Evolutionary conservation across 2,888 invertebrate species (phyloP).

Genomic region (Hirtodrosophila histrioides): DNA sequence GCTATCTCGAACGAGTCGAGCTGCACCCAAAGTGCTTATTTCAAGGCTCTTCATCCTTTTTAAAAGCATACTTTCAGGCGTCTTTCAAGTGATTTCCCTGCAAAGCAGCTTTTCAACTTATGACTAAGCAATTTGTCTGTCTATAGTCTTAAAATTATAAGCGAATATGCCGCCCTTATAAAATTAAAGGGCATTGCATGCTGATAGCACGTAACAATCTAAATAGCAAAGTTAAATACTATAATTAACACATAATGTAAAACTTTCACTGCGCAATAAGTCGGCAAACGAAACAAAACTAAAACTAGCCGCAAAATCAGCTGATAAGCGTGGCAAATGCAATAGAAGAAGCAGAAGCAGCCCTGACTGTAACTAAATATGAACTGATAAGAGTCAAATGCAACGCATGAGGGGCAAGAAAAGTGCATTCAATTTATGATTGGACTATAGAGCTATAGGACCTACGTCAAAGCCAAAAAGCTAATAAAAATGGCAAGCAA

Average conservation of each 20-base stretch:
- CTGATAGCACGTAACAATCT: constrained; percentile 6
- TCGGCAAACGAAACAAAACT: constrained; percentile 40
- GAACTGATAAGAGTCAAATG: constrained; percentile 16
- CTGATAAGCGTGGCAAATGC: constrained; percentile 50
- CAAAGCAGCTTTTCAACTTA: too few species aligned
- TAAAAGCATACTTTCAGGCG: constrained; percentile 33
- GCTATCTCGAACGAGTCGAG: too few species aligned
- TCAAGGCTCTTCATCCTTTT: too few species aligned
- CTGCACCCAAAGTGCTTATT: too few species aligned
- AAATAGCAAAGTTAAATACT: constrained; percentile 27
- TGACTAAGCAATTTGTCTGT: too few species aligned
- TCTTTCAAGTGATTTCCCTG: not conserved
- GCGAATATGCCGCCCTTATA: constrained; percentile 6
- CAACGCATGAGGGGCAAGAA: not conserved
- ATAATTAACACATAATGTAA: constrained; percentile 36
- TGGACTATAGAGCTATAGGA: constrained; percentile 39
- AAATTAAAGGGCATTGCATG: constrained; percentile 10
- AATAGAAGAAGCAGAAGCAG: not conserved
- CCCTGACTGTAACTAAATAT: constrained; percentile 22
- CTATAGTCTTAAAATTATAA: not conserved
- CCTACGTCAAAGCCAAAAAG: constrained; percentile 67
- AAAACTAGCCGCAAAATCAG: constrained; percentile 11
- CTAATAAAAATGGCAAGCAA: constrained; percentile 31
- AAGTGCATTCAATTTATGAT: constrained; percentile 52
- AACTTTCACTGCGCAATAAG: constrained; percentile 80